A percentile compares a stretch with the other conserved stretches of the same genome.
Evolutionary conservation across 2,797 vertebrate genomes (phyloP).

Genomic region (Miichthys miiuy): DNA sequence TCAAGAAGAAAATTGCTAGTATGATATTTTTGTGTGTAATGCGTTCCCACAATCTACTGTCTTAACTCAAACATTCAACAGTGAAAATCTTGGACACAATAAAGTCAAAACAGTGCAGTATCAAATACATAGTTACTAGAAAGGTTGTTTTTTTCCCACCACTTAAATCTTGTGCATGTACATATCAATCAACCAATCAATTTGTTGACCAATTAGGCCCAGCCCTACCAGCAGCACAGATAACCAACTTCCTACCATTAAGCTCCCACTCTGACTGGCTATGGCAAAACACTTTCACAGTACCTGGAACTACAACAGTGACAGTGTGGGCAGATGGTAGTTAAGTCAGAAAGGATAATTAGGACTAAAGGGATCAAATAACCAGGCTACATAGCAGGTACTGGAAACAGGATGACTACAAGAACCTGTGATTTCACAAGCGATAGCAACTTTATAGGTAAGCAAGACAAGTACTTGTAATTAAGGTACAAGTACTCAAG

Average conservation of each 20-base stretch:
- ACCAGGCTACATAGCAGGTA: slow-evolving; percentile 5
- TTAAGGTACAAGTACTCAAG: background rate
- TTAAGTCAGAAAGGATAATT: slow-evolving; percentile 3
- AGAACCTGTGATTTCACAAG: background rate
- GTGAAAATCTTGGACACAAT: background rate
- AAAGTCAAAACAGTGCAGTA: background rate
- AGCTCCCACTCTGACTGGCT: background rate
- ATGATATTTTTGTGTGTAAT: background rate
- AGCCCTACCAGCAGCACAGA: slow-evolving; percentile 1
- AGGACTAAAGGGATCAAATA: background rate
- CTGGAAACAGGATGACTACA: slow-evolving; percentile 2
- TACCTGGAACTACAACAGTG: background rate
- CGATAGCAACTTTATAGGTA: background rate
- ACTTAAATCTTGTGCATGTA: slow-evolving; percentile 9
- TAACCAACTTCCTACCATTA: background rate
- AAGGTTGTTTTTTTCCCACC: background rate
- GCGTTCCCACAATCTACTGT: background rate
- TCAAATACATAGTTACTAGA: background rate
- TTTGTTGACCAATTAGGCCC: slow-evolving; percentile 5
- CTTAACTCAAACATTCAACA: background rate
- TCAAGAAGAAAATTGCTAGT: background rate
- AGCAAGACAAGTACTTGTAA: background rate
- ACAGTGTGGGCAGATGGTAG: background rate
- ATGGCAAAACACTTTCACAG: background rate
- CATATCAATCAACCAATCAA: slow-evolving; percentile 3